Conservation (phyloP, 2,113 vertebrate genomes). For the Cavia aperea region DNA sequence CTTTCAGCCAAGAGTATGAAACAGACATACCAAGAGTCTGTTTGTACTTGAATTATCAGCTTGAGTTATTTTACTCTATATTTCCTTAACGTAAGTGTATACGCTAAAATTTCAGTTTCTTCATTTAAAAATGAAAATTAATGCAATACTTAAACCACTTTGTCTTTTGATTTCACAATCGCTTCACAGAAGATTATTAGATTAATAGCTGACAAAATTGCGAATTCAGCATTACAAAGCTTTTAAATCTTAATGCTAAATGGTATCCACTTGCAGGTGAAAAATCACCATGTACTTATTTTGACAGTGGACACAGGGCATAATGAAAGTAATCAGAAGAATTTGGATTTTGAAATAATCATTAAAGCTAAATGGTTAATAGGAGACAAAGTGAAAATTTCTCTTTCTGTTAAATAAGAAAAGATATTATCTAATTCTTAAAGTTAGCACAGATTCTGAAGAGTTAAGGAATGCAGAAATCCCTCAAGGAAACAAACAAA, state of each 20-base stretch:
- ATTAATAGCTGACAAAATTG: not conserved
- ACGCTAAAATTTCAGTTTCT: slow-evolving; percentile 29
- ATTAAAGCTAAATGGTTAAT: not conserved
- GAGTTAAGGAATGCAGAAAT: not conserved
- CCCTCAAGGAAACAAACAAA: not conserved
- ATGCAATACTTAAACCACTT: not conserved
- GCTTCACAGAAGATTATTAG: not conserved
- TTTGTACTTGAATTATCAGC: not conserved
- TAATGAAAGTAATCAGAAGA: not conserved
- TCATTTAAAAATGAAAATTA: slow-evolving; percentile 21
- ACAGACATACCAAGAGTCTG: not conserved
- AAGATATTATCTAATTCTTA: not conserved
- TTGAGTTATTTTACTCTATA: not conserved
- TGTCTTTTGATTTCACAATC: slow-evolving; percentile 2
- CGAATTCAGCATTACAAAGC: slow-evolving; percentile 17
- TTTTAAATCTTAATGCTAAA: not conserved
- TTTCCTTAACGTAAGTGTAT: not conserved
- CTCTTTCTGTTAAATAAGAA: slow-evolving; percentile 2
- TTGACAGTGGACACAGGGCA: not conserved
- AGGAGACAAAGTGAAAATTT: slow-evolving; percentile 9
- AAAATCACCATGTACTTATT: not conserved
- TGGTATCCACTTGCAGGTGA: not conserved
- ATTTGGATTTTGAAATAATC: not conserved
- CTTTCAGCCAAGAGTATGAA: slow-evolving; percentile 38
- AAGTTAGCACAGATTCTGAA: not conserved